Percentiles rank a stretch among this genome's conserved stretches.
phyloP scores from a whole-genome alignment of 2,113 vertebrate genomes.

The Plectropomus leopardus region DNA sequence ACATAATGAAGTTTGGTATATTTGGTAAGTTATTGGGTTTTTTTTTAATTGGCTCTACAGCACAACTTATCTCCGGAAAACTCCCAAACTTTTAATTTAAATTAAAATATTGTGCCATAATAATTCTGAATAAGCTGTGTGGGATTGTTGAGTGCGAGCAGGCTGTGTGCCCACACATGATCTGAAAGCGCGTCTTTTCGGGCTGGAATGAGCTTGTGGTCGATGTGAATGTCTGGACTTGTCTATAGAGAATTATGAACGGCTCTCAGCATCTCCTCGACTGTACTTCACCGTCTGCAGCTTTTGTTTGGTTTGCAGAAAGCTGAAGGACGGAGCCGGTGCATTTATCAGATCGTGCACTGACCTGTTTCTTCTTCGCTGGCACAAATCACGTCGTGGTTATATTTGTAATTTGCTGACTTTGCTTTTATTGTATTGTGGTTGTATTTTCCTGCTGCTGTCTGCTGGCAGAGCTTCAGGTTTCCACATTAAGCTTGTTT shows the following conservation, averaged over 20 bases:
- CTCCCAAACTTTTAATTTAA: background rate
- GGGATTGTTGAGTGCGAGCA: too few relatives aligned
- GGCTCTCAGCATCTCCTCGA: constrained; percentile 23
- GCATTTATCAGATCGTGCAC: background rate
- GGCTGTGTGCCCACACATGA: constrained; percentile 38
- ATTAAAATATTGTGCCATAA: background rate
- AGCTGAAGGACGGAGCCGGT: background rate
- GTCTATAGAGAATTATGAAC: constrained; percentile 41
- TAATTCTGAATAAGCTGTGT: too few relatives aligned
- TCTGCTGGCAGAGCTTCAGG: background rate
- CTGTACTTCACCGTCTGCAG: background rate
- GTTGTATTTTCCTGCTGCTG: background rate
- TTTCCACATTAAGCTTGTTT: too few relatives aligned
- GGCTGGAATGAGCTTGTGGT: constrained; percentile 50
- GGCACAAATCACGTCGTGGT: background rate
- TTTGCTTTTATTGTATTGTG: background rate
- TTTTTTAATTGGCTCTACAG: background rate
- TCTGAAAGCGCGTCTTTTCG: background rate
- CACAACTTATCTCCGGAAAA: too few relatives aligned
- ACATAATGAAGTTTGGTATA: background rate
- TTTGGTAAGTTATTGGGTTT: too few relatives aligned
- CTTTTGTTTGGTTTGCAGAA: background rate
- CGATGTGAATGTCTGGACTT: constrained; percentile 59
- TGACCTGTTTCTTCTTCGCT: background rate
- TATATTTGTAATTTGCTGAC: background rate